Conservation (phyloP, 2,113 vertebrate species). For the Ptychochromis oligacanthus region DNA sequence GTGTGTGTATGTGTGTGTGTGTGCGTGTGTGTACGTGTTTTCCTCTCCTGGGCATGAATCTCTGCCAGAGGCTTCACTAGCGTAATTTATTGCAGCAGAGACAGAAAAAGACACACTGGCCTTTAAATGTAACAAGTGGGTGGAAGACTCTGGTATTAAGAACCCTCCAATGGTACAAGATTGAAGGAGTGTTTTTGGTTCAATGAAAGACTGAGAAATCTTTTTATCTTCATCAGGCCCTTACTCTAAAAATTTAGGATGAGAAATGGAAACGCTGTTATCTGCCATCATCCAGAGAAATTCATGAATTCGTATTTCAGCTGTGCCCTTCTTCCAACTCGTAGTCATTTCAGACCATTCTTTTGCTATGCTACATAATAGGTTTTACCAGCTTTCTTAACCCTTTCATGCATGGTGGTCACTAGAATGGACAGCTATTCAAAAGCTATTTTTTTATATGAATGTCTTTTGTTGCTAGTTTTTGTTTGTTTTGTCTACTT, state of each 20-base stretch:
- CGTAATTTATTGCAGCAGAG: conserved; percentile 52
- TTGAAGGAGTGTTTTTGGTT: background rate
- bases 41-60: conserved; percentile 2
- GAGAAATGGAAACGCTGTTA: background rate
- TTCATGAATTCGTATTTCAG: background rate
- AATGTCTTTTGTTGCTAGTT: no score
- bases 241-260: background rate
- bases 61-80: conserved; percentile 31
- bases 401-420: no score
- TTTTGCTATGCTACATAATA: background rate
- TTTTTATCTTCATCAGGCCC: background rate
- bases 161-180: background rate
- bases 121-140: conserved; percentile 17
- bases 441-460: no score
- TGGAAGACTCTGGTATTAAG: background rate
- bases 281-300: background rate
- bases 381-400: background rate
- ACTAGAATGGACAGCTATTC: no score
- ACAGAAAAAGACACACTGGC: conserved; percentile 2
- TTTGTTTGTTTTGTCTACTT: no score
- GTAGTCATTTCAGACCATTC: no score
- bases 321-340: no score
- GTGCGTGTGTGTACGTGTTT: conserved; percentile 12
- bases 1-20: conserved; percentile 2
- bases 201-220: background rate